phyloP scores from a whole-genome alignment of 2,113 vertebrate genomes.

The Ascaphus truei region DNA sequence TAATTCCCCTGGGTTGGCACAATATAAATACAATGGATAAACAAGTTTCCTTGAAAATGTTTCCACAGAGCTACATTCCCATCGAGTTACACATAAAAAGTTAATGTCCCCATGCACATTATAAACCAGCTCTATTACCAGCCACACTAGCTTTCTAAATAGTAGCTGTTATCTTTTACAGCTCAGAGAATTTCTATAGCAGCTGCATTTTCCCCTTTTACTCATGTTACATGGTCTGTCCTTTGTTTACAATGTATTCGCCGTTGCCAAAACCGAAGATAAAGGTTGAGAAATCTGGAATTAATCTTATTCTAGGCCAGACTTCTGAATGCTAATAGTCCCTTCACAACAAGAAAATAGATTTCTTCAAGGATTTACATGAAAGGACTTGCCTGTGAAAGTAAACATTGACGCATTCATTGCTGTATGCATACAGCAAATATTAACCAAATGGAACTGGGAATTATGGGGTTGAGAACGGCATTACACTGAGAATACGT shows the following conservation, averaged over 20 bases:
- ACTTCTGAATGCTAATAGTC: constrained; percentile 20
- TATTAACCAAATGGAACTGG: constrained; percentile 42
- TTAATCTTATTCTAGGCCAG: constrained; percentile 26
- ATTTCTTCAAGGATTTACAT: constrained; percentile 38
- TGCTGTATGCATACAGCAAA: constrained; percentile 38
- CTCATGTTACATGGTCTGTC: background rate
- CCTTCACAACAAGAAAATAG: constrained; percentile 31
- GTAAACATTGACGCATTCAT: constrained; percentile 21
- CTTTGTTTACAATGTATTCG: constrained; percentile 14
- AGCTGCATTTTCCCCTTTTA: background rate
- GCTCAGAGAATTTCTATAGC: background rate
- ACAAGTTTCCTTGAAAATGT: background rate
- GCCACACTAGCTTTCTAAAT: too few relatives aligned
- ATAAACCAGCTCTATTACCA: background rate
- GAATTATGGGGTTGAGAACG: constrained; percentile 30
- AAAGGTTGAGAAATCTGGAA: constrained; percentile 39
- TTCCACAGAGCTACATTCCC: background rate
- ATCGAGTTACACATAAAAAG: background rate
- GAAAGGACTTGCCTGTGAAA: constrained; percentile 37
- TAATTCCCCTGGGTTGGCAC: background rate
- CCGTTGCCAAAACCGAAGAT: constrained; percentile 42
- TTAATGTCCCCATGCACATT: background rate
- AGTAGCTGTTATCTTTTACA: background rate
- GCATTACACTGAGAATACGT: constrained; percentile 39
- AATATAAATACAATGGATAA: background rate